These are phyloP conservation scores for Stegastes partitus DNA, from an alignment of 2,113 vertebrate species.

Conservation along the genomic window DNA sequence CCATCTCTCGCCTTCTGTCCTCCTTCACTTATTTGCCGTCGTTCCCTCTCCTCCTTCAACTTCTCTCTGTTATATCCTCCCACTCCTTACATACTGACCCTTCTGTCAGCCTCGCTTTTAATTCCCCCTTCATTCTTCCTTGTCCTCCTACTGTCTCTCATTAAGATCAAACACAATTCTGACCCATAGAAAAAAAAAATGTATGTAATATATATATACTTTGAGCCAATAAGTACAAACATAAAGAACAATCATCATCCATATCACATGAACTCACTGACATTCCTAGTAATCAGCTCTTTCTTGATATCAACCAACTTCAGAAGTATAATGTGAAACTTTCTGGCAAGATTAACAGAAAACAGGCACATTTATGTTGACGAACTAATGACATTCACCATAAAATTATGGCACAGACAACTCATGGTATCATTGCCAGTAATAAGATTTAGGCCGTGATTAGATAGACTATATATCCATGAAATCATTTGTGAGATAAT, in stretches of 20 bases:
- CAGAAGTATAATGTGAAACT: not conserved
- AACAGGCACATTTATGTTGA: no score
- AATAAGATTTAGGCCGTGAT: not conserved
- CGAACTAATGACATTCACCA: no score
- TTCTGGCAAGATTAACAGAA: not conserved
- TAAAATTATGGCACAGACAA: not conserved
- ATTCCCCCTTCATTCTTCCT: not conserved
- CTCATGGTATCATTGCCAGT: not conserved
- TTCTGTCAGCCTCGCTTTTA: not conserved
- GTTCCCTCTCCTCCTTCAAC: not conserved
- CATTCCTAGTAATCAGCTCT: not conserved
- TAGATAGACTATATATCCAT: not conserved
- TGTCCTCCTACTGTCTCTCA: not conserved
- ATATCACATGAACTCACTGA: not conserved
- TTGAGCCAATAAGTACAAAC: not conserved
- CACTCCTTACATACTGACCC: conserved; percentile 3
- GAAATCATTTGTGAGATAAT: not conserved
- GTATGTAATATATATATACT: no score
- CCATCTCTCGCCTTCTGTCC: conserved; percentile 4
- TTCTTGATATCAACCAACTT: not conserved
- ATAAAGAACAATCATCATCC: not conserved
- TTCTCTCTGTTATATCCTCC: not conserved
- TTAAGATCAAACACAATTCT: not conserved
- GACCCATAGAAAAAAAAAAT: not conserved
- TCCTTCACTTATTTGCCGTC: conserved; percentile 26